phyloP scores from a whole-genome alignment of 2,888 invertebrate species.

The Trachelus iudaicus region DNA sequence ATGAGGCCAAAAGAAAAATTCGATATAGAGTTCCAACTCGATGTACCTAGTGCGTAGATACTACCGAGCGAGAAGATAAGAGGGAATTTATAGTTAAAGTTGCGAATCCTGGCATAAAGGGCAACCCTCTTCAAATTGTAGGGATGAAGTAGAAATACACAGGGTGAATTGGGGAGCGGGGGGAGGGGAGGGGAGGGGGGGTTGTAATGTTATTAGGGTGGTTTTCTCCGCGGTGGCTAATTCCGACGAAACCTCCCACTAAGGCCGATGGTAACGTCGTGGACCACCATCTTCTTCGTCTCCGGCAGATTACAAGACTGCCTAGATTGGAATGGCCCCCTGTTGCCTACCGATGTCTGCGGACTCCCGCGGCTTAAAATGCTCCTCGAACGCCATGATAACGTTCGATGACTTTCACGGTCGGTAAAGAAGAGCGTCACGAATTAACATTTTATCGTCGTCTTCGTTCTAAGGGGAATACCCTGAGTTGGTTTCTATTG shows the following conservation, averaged over 20 bases:
- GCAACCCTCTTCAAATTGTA: constrained; percentile 12
- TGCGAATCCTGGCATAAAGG: constrained; percentile 17
- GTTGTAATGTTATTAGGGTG: constrained; percentile 33
- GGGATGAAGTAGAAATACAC: constrained; percentile 24
- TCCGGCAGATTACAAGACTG: constrained; percentile 19
- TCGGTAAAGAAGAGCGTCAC: neutral
- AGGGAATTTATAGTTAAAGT: constrained; percentile 21
- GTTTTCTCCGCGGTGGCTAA: constrained; percentile 32
- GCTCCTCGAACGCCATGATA: constrained; percentile 7
- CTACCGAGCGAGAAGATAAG: constrained; percentile 14
- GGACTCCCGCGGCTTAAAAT: neutral
- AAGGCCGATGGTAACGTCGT: neutral
- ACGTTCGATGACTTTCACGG: neutral
- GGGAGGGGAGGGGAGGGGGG: neutral
- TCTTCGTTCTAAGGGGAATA: constrained; percentile 1
- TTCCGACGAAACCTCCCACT: constrained; percentile 23
- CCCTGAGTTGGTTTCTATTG: neutral
- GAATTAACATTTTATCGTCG: constrained; percentile 18
- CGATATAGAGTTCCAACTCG: neutral
- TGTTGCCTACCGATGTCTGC: neutral
- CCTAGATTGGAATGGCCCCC: constrained; percentile 7
- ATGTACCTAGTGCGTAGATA: neutral
- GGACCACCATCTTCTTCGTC: constrained; percentile 12
- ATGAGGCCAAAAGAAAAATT: neutral
- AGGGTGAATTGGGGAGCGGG: neutral